Conservation (phyloP, 2,888 invertebrate genomes). For the Lasioglossum calceatum region DNA sequence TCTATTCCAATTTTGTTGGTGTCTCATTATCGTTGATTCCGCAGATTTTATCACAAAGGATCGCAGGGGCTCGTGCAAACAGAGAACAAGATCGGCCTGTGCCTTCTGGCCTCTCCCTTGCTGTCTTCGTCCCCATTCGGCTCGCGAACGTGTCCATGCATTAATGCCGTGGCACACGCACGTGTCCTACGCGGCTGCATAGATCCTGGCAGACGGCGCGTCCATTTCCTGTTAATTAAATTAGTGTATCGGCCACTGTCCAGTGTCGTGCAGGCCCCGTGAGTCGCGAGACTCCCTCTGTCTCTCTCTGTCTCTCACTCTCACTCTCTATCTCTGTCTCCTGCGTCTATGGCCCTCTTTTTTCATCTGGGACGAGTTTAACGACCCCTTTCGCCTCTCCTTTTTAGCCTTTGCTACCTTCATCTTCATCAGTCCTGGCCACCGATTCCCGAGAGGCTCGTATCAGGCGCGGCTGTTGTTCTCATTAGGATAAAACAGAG, state of each 20-base stretch:
- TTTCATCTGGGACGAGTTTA: constrained; percentile 69
- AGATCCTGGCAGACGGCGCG: constrained; percentile 66
- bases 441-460: constrained; percentile 80
- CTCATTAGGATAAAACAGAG: constrained; percentile 83
- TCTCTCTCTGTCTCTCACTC: constrained; percentile 4
- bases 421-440: constrained; percentile 75
- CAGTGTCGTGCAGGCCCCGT: constrained; percentile 63
- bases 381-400: constrained; percentile 74
- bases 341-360: constrained; percentile 9
- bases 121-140: constrained; percentile 27
- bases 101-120: constrained; percentile 38
- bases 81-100: constrained; percentile 46
- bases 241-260: constrained; percentile 75
- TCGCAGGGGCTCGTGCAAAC: constrained; percentile 52
- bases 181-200: constrained; percentile 54
- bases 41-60: constrained; percentile 56
- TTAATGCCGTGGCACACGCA: constrained; percentile 70
- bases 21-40: constrained; percentile 53
- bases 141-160: constrained; percentile 59
- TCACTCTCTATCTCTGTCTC: not conserved
- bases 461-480: constrained; percentile 78
- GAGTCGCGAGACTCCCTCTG: constrained; percentile 33
- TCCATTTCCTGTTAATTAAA: constrained; percentile 78
- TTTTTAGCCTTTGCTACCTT: constrained; percentile 48
- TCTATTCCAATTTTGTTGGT: constrained; percentile 59